phyloP scores from a whole-genome alignment of 2,888 invertebrate genomes.

The Ashinkailepas kermadecensis region DNA sequence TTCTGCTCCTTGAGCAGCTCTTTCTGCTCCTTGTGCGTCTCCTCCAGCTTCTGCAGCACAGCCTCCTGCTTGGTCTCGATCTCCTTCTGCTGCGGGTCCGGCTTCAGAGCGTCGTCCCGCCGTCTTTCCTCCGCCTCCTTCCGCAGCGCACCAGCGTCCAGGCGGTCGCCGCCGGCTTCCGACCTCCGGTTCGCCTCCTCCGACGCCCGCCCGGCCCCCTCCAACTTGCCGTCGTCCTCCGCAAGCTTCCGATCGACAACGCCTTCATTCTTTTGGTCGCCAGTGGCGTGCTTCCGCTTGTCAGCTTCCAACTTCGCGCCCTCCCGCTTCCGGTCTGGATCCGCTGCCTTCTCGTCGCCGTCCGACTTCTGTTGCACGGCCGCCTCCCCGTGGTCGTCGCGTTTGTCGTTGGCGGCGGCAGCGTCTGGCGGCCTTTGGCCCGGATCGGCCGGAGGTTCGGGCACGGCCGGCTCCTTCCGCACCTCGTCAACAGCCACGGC shows the following conservation, averaged over 20 bases:
- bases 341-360: constrained; percentile 21
- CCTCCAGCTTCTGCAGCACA: constrained; percentile 32
- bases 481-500: not conserved
- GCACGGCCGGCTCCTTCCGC: constrained; percentile 23
- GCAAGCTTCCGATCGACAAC: not conserved
- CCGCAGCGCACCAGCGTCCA: constrained; percentile 31
- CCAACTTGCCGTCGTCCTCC: not conserved
- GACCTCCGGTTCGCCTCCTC: not conserved
- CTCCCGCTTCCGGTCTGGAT: not conserved
- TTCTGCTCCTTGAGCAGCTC: constrained; percentile 32
- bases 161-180: constrained; percentile 15
- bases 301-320: not conserved
- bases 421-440: not conserved
- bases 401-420: constrained; percentile 17
- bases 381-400: constrained; percentile 18
- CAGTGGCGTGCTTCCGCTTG: not conserved
- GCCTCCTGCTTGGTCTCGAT: constrained; percentile 30
- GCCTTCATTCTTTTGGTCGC: not conserved
- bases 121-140: constrained; percentile 31
- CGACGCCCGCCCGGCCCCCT: not conserved
- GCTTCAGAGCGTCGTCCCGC: constrained; percentile 19
- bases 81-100: constrained; percentile 3
- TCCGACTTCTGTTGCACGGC: constrained; percentile 25
- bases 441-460: constrained; percentile 15
- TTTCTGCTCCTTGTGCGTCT: constrained; percentile 32